A percentile compares a stretch with the other conserved stretches of the same genome.
Evolutionary conservation across 2,797 vertebrate species (phyloP).

Genomic region (Champsocephalus gunnari): DNA sequence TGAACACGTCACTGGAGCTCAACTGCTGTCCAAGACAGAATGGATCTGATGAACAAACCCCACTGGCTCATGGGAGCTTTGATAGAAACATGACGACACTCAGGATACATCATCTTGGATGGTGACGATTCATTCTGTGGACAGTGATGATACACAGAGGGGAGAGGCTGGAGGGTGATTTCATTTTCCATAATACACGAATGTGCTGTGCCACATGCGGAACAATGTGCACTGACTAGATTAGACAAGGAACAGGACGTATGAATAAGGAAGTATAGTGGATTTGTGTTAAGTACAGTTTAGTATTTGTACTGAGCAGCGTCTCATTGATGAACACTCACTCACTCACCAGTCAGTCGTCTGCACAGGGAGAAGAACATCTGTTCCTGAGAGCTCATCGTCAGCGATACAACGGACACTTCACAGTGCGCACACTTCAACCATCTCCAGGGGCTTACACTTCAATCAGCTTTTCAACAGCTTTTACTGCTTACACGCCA

Average conservation of each 20-base stretch:
- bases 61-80: slow-evolving; percentile 15
- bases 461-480: background rate
- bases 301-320: background rate
- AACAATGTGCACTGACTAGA: slow-evolving; percentile 10
- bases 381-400: background rate
- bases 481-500: background rate
- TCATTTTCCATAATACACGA: slow-evolving; percentile 25
- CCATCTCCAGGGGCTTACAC: background rate
- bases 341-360: background rate
- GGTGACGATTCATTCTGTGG: slow-evolving; percentile 1
- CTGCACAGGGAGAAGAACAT: background rate
- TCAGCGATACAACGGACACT: background rate
- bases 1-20: slow-evolving; percentile 23
- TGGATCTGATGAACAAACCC: slow-evolving; percentile 9
- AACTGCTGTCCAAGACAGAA: slow-evolving; percentile 19
- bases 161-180: slow-evolving; percentile 2
- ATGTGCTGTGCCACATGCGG: slow-evolving; percentile 7
- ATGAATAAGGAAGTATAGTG: background rate
- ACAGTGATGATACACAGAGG: background rate
- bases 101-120: background rate
- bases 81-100: slow-evolving; percentile 11
- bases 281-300: background rate
- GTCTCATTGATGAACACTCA: background rate
- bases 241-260: background rate
- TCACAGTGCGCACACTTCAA: background rate